A percentile compares a stretch with the other conserved stretches of the same genome.
Evolutionary conservation across 1,140 invertebrate species (phyloP).

Genomic region (Musca domestica): DNA sequence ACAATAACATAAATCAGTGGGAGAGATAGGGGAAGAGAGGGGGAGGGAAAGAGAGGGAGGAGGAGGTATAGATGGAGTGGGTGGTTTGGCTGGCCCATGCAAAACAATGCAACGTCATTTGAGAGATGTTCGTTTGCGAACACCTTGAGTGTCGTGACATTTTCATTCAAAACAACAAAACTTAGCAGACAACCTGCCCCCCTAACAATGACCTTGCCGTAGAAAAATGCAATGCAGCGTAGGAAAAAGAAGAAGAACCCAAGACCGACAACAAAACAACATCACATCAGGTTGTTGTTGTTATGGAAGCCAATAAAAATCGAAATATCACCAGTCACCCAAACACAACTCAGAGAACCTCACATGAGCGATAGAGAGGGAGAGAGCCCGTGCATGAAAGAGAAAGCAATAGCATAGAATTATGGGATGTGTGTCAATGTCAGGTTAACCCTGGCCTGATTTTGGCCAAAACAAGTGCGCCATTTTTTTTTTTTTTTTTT

Average conservation of each 20-base stretch:
- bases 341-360: background rate
- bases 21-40: too few species aligned
- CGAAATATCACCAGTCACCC: background rate
- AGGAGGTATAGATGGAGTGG: too few species aligned
- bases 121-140: too few species aligned
- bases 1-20: too few species aligned
- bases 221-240: background rate
- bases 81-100: background rate
- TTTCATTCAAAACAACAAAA: background rate
- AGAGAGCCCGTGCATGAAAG: too few species aligned
- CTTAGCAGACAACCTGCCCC: background rate
- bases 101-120: background rate
- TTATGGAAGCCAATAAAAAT: constrained; percentile 17
- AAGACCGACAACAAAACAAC: background rate
- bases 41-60: too few species aligned
- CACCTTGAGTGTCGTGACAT: background rate
- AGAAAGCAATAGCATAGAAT: background rate
- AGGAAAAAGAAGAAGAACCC: background rate
- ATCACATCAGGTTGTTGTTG: background rate
- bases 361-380: background rate
- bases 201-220: constrained; percentile 8
- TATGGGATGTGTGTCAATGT: constrained; percentile 12
- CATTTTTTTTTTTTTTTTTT: too few species aligned
- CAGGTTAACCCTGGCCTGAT: constrained; percentile 8
- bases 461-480: background rate